Evolutionary conservation across 2,888 invertebrate genomes (phyloP), one percentile per base, ranked within the genome.

Genomic region (Ferdinandea cuprea): DNA sequence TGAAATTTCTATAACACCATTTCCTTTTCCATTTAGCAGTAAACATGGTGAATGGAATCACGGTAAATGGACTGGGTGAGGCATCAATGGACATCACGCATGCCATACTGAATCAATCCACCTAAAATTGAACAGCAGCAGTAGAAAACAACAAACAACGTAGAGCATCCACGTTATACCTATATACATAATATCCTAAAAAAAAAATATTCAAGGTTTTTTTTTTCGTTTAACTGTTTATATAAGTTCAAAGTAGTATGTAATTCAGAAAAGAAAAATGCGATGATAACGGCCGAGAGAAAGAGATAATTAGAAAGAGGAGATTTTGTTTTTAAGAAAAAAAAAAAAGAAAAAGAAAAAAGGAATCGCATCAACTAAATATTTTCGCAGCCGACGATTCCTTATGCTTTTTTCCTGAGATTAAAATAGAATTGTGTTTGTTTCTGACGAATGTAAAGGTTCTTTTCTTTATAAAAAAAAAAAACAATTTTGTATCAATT

Each of bases 11-110:
- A 30, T 32, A 30, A 30, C 7, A 59, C 44, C 3, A n/a, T 32
- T 5, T 32, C 48, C 37, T 35, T 9, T 46, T n/a, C 8, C 9
- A 32, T 48, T 85, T 68, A 92, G 95, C 94, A 85, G 94, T 94
- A 71, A 95, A 94, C 89, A 93, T 95, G 93, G 94, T 95, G 28
- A 95, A 95, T 89, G 95, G 95, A 72, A 94, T 95, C 91, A 93
- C 94, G 19, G 94, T 95, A 19, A 95, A 95, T 88, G 95, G 95
- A 65, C 92, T 95, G 42, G 94, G 94, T 17, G 95, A 95, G 89
- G 94, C 94, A 78, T 93, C 94, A 19, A 94, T 95, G 93, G 95
- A 95, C 88, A 93, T 94, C 68, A 92, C 93, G 71, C 93, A 93
- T 86, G 91, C 92, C 50, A 92, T 93, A 40, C 92, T 86, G 66